Base-by-base conservation (phyloP, 2,113 vertebrate species). In the Tachuris rubrigastra region DNA sequence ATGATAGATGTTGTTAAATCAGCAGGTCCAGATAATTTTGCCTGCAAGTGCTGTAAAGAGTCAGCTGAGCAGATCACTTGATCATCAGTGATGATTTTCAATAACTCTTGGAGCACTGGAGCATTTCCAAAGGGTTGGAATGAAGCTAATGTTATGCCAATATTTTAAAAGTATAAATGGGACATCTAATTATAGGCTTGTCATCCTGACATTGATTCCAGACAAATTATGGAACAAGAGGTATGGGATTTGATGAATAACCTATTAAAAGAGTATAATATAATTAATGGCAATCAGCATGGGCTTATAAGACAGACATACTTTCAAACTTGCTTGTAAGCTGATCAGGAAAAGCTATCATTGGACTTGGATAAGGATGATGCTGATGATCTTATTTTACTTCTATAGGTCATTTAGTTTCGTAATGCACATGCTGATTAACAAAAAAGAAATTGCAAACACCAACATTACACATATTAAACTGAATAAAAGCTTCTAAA, bases 131-230 rank as follows among this genome's bases (percentile, higher is more conserved):
- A 91, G n/a, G 42, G 53, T 53, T 95, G 65, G 68, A 79, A 95
- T 94, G 74, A 93, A 94, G 53, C 62, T 95, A 95, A 82, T 89
- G 81, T 93, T 95, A 89, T 90, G 93, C 91, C 96, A 95, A 95
- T 92, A 95, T 95, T 95, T 95, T 95, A 95, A 84, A 95, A 95
- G 91, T 95, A 90, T 90, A 96, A 95, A 96, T 95, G 94, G 86
- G 83, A 87, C 73, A 92, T 78, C 93, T 96, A 95, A 97, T 97
- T 96, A 97, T 95, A 93, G 80, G 33, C 31, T 24, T 96, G 96
- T 95, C 95, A 93, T 95, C 33, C 93, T 95, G 93, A 97, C 95
- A 96, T 95, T 97, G 95, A 97, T 96, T 86, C 72, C 77, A 85
- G 91, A 91, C 80, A 97, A 95, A 96, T 95, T 93, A 93, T 84